phyloP scores from a whole-genome alignment of 2,113 vertebrate genomes.

The Amblyopsis rosae region DNA sequence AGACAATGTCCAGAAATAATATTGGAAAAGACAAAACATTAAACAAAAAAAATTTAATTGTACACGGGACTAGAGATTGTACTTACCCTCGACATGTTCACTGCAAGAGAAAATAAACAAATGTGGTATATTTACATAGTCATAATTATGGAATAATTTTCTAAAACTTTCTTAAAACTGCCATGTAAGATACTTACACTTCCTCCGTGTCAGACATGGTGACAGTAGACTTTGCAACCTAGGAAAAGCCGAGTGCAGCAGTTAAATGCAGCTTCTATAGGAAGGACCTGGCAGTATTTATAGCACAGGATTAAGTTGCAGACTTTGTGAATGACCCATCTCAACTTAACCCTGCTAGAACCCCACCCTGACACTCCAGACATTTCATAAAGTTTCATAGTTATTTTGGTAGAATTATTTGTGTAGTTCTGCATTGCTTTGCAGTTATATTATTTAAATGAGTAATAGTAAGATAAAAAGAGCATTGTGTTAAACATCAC shows the following conservation, averaged over 20 bases:
- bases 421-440: neutral
- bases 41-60: slow-evolving; percentile 38
- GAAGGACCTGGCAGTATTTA: slow-evolving; percentile 51
- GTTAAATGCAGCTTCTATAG: slow-evolving; percentile 10
- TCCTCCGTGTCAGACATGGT: slow-evolving; percentile 94
- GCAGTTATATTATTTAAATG: neutral
- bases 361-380: slow-evolving; percentile 14
- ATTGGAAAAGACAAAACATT: neutral
- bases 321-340: slow-evolving; percentile 47
- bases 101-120: slow-evolving; percentile 70
- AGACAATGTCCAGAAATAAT: slow-evolving; percentile 27
- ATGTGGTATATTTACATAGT: neutral
- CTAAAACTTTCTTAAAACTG: neutral
- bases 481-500: slow-evolving; percentile 47
- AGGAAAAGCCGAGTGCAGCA: slow-evolving; percentile 39
- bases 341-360: slow-evolving; percentile 28
- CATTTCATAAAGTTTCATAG: neutral
- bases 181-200: slow-evolving; percentile 81
- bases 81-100: slow-evolving; percentile 91
- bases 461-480: neutral
- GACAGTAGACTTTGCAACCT: slow-evolving; percentile 79
- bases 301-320: slow-evolving; percentile 64
- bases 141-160: slow-evolving; percentile 1
- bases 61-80: neutral
- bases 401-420: too few species aligned